phyloP scores from a whole-genome alignment of 1,140 invertebrate genomes.

The Pentalonia nigronervosa region DNA sequence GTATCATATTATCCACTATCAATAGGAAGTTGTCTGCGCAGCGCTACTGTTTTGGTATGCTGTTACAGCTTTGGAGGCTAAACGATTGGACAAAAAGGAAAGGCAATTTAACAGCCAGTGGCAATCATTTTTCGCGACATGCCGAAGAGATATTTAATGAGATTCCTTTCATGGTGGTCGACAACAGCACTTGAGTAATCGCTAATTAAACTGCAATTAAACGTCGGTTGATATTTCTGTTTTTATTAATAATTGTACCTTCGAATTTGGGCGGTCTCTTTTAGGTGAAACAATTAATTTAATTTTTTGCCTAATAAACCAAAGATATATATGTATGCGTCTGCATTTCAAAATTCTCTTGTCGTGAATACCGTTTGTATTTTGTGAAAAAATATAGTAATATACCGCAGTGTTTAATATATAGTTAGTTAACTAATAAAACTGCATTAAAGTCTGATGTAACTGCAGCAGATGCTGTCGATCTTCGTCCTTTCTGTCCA shows the following conservation, averaged over 20 bases:
- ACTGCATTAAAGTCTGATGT: neutral
- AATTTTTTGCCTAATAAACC: slow-evolving; percentile 4
- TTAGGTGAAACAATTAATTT: neutral
- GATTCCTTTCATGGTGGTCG: slow-evolving; percentile 45
- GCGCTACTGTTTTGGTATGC: neutral
- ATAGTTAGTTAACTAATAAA: neutral
- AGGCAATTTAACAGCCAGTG: neutral
- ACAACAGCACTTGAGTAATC: neutral
- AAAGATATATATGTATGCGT: neutral
- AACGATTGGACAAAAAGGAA: neutral
- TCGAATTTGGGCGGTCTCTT: slow-evolving; percentile 17
- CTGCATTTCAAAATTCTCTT: slow-evolving; percentile 18
- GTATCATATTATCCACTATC: neutral
- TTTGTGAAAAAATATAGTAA: neutral
- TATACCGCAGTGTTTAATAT: neutral
- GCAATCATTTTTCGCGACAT: neutral
- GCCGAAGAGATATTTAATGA: neutral
- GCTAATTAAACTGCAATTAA: slow-evolving; percentile 38
- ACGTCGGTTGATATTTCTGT: neutral
- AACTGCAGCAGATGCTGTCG: too few relatives aligned
- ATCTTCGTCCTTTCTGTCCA: neutral
- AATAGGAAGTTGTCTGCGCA: neutral
- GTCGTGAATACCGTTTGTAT: neutral
- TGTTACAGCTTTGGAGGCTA: neutral
- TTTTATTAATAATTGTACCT: slow-evolving; percentile 9